A percentile compares a stretch with the other conserved stretches of the same genome.
These are phyloP conservation scores for Zoroaster sp. DNA, from an alignment of 53 echinoderm and acorn worm species.

Conservation along the genomic window DNA sequence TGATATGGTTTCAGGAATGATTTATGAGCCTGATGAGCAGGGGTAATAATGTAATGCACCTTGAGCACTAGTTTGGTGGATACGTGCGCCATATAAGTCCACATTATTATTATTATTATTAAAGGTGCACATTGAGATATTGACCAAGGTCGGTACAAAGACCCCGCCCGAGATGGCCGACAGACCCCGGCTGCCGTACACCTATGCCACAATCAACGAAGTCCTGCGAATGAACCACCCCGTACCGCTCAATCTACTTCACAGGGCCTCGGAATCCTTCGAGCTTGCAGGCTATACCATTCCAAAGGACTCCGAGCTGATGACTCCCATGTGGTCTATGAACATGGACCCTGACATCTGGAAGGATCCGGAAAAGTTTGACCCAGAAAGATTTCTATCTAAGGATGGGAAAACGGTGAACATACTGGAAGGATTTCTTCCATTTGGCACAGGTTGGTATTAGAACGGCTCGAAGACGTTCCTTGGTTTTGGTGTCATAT, in stretches of 20 bases:
- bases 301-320: constrained; percentile 11
- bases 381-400: constrained; percentile 15
- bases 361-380: constrained; percentile 4
- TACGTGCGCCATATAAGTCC: no score
- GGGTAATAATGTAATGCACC: no score
- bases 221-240: constrained; percentile 20
- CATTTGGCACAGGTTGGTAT: constrained; percentile 10
- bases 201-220: constrained; percentile 30
- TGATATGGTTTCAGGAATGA: no score
- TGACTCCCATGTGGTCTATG: constrained; percentile 10
- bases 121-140: constrained; percentile 20
- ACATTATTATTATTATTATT: no score
- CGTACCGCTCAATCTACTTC: constrained; percentile 27
- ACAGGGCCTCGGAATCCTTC: constrained; percentile 20
- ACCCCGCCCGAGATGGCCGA: constrained; percentile 1
- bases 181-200: constrained; percentile 31
- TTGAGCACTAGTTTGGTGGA: no score
- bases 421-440: not conserved
- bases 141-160: constrained; percentile 8
- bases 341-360: constrained; percentile 23
- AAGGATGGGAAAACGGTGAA: not conserved
- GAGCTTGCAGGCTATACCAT: constrained; percentile 48
- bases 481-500: not conserved
- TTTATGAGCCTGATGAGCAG: no score
- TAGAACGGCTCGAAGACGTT: no score